Base-by-base conservation (phyloP, 2,113 vertebrate species). In the Grammomys surdaster region DNA sequence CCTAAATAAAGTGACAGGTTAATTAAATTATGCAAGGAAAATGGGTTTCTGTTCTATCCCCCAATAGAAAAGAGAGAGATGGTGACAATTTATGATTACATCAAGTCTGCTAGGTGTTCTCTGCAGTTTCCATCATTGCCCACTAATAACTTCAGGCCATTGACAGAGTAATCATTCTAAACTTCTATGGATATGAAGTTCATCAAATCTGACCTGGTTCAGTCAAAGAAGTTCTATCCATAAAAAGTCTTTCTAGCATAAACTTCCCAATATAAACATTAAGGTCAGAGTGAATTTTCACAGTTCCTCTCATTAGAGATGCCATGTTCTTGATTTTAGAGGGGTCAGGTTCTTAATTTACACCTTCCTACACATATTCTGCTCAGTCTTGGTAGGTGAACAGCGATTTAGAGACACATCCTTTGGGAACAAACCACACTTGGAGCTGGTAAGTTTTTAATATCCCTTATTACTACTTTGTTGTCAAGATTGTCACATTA, bases 21-120 rank as follows among this genome's bases (percentile, higher is more conserved):
- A 98, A 98, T 95, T 97, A 98, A 98, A 97, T 96, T 89, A 95
- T 85, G 75, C 70, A 96, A 92, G 82, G 88, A 97, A 98, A 98
- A 98, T 89, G 92, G 48, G 89, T 97, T 98, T 94, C 85, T 89
- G 72, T 58, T 88, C 87, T 87, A 17, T 26, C 82, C 1, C 80
- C 60, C 78, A 91, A 96, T 24, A 93, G 51, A 95, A 72, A 88
- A 63, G 7, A 77, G 28, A 96, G 24, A 88, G 91, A 85, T 78
- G 89, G 10, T 76, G 96, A 93, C 94, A 97, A 98, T 97, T 97
- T 98, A 98, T 95, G 91, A 95, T 96, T 95, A 75, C 31, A 94
- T 76, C 82, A 85, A 96, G 85, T 78, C 58, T 40, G 63, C 33
- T 87, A 60, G 73, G 70, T 95, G 65, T 90, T 97, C 51, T 63